A percentile compares a stretch with the other conserved stretches of the same genome.
Evolutionary conservation across 2,888 invertebrate species (phyloP).

Genomic region (Sclerodermus sp.): DNA sequence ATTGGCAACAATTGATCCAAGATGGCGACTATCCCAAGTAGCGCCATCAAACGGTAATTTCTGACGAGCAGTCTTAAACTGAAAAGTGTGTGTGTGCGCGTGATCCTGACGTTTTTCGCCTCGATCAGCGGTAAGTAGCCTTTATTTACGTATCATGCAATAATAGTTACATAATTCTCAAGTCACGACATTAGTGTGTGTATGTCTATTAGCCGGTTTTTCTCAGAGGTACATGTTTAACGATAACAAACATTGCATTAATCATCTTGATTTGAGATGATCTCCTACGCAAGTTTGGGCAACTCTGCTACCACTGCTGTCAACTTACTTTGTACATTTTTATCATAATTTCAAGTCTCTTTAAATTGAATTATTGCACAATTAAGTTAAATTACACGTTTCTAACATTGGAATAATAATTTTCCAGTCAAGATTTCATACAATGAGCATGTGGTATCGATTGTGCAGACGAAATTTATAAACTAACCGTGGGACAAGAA

Average conservation of each 20-base stretch:
- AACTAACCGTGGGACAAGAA: not conserved
- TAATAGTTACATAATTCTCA: slow-evolving; percentile 49
- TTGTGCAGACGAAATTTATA: not conserved
- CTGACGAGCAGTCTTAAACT: slow-evolving; percentile 29
- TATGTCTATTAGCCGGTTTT: slow-evolving; percentile 9
- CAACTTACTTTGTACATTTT: slow-evolving; percentile 34
- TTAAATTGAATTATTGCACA: slow-evolving; percentile 12
- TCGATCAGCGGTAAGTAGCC: slow-evolving; percentile 52
- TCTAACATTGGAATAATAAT: too few species aligned
- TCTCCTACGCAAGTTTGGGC: slow-evolving; percentile 42
- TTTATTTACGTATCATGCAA: slow-evolving; percentile 48
- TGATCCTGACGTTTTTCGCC: slow-evolving; percentile 52
- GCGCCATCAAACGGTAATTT: slow-evolving; percentile 37
- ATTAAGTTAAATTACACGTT: slow-evolving; percentile 10
- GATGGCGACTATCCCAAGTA: slow-evolving; percentile 30
- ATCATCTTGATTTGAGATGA: slow-evolving; percentile 14
- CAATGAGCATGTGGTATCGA: not conserved
- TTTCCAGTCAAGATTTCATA: not conserved
- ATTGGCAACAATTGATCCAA: slow-evolving; percentile 34
- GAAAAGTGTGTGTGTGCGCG: slow-evolving; percentile 40
- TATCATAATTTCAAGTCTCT: slow-evolving; percentile 27
- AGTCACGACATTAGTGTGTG: slow-evolving; percentile 21
- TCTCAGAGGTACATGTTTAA: slow-evolving; percentile 22
- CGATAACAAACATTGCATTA: slow-evolving; percentile 9
- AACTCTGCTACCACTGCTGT: slow-evolving; percentile 30